A percentile compares a stretch with the other conserved stretches of the same genome.
Conservation (phyloP, 2,797 vertebrate genomes). For the Pseudochirops cupreus region DNA sequence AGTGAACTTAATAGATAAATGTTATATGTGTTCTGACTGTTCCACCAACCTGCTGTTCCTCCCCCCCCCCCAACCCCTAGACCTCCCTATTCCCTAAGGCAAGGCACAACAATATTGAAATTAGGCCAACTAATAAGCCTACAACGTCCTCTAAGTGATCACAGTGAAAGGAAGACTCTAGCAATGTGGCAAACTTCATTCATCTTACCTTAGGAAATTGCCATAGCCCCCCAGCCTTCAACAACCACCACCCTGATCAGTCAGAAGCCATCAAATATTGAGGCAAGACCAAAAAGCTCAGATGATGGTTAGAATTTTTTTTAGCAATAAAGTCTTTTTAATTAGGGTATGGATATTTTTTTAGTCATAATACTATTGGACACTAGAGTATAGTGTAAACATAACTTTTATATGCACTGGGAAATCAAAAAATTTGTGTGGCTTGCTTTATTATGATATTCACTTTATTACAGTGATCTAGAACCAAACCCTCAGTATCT, state of each 20-base stretch:
- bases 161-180: neutral
- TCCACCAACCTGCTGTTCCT: neutral
- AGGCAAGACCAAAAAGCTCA: neutral
- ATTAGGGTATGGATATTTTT: neutral
- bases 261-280: neutral
- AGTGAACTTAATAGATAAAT: neutral
- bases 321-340: neutral
- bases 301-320: neutral
- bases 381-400: neutral
- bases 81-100: neutral
- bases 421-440: neutral
- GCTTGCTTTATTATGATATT: neutral
- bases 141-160: neutral
- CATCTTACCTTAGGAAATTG: neutral
- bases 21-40: neutral
- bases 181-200: neutral
- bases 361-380: neutral
- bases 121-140: neutral
- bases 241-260: neutral
- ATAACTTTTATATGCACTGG: neutral
- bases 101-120: neutral
- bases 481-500: neutral
- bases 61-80: no score
- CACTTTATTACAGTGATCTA: neutral
- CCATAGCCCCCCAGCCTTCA: neutral